These are phyloP conservation scores for Ptycholaimellus sp. DNA, from an alignment of 2,888 invertebrate genomes.

Conservation along the genomic window DNA sequence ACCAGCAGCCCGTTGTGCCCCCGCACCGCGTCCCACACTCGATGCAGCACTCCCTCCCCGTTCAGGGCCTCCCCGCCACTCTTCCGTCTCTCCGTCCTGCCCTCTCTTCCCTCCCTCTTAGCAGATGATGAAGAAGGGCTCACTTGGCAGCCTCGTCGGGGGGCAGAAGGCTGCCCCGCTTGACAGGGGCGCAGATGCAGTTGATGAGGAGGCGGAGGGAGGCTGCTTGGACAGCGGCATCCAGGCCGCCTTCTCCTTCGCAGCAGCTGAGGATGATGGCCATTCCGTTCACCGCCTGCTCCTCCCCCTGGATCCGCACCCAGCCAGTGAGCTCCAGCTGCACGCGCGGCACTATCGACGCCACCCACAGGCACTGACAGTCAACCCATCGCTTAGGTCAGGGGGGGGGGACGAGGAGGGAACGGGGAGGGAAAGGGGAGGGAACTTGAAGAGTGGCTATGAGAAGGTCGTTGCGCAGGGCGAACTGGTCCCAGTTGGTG, in stretches of 20 bases:
- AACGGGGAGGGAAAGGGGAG: too few species aligned
- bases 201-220: conserved; percentile 70
- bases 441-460: conserved; percentile 54
- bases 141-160: too few species aligned
- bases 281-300: background rate
- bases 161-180: too few species aligned
- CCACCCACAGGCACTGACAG: conserved; percentile 67
- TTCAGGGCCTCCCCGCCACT: conserved; percentile 11
- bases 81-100: background rate
- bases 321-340: conserved; percentile 26
- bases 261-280: conserved; percentile 60
- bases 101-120: background rate
- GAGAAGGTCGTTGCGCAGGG: conserved; percentile 42
- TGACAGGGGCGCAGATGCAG: conserved; percentile 38
- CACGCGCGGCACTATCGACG: conserved; percentile 61
- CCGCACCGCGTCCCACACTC: conserved; percentile 76
- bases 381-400: too few species aligned
- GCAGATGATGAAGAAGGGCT: too few species aligned
- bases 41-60: conserved; percentile 65
- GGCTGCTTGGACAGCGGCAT: conserved; percentile 69
- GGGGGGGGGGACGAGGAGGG: too few species aligned
- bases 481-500: conserved; percentile 73
- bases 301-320: background rate
- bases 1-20: conserved; percentile 90
- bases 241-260: conserved; percentile 66